phyloP scores from a whole-genome alignment of 2,797 vertebrate species.

The Aplochiton taeniatus region DNA sequence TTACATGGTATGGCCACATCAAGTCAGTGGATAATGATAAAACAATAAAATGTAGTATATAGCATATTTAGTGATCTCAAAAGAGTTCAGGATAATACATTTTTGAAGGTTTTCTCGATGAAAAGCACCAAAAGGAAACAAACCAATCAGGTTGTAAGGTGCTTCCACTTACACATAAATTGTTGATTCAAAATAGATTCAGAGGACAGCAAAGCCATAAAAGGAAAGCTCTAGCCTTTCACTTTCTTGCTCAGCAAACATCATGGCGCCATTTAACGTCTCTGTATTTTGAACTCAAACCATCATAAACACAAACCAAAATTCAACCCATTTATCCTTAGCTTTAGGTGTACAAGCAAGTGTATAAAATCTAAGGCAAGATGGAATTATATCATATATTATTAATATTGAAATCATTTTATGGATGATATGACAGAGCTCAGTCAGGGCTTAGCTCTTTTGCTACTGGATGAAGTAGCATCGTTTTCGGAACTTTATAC shows the following conservation, averaged over 20 bases:
- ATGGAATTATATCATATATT: no score
- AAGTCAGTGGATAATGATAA: no score
- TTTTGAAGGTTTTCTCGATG: background rate
- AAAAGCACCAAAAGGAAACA: constrained; percentile 5
- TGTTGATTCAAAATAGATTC: constrained; percentile 59
- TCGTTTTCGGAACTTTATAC: background rate
- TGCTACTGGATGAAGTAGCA: background rate
- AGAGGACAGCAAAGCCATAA: constrained; percentile 45
- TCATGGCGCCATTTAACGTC: constrained; percentile 18
- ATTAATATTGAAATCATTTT: no score
- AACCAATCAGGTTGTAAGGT: constrained; percentile 20
- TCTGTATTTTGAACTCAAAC: background rate
- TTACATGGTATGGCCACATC: no score
- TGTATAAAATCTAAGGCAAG: no score
- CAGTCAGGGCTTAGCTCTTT: background rate
- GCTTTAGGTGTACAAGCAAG: no score
- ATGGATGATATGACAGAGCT: no score
- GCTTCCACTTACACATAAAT: constrained; percentile 27
- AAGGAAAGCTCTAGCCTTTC: constrained; percentile 36
- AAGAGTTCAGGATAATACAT: no score
- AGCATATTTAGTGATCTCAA: no score
- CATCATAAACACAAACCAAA: background rate
- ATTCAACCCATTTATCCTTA: background rate
- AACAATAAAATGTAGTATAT: no score
- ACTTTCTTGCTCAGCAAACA: constrained; percentile 30